Evolutionary conservation across 2,888 invertebrate species (phyloP).

Genomic region (Drosophila atripex): DNA sequence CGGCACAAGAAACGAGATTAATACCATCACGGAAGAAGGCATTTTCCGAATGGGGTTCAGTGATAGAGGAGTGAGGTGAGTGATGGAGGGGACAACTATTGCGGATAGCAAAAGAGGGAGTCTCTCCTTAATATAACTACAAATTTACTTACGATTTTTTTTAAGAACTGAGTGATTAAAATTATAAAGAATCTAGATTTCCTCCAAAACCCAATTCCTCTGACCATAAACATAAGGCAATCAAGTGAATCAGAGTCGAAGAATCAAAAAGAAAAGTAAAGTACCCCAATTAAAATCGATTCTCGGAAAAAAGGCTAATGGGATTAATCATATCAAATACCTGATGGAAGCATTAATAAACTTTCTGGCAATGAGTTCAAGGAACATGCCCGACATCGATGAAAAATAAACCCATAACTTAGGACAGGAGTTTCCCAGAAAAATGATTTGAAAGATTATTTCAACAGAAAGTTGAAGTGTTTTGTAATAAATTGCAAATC

Average conservation of each 20-base stretch:
- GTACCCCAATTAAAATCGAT: slow-evolving; percentile 13
- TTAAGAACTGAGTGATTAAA: neutral
- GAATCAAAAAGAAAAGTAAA: neutral
- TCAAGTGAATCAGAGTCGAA: neutral
- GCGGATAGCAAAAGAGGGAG: neutral
- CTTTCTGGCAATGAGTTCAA: slow-evolving; percentile 37
- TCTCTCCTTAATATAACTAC: neutral
- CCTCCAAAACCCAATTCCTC: neutral
- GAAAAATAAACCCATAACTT: slow-evolving; percentile 4
- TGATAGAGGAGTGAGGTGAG: too few species aligned
- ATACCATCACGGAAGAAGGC: slow-evolving; percentile 3
- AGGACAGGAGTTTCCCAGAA: slow-evolving; percentile 16
- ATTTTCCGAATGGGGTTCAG: neutral
- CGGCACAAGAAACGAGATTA: slow-evolving; percentile 38
- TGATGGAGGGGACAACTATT: neutral
- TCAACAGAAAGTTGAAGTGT: slow-evolving; percentile 35
- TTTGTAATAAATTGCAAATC: slow-evolving; percentile 55
- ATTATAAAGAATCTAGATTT: neutral
- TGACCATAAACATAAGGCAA: neutral
- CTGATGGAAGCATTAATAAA: slow-evolving; percentile 25
- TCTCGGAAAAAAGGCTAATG: slow-evolving; percentile 16
- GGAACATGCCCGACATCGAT: slow-evolving; percentile 20
- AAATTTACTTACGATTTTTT: too few species aligned
- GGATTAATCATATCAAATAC: slow-evolving; percentile 25
- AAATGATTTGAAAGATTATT: slow-evolving; percentile 43